These are phyloP conservation scores for Cerceris rybyensis DNA, from an alignment of 2,888 invertebrate species.

Conservation along the genomic window DNA sequence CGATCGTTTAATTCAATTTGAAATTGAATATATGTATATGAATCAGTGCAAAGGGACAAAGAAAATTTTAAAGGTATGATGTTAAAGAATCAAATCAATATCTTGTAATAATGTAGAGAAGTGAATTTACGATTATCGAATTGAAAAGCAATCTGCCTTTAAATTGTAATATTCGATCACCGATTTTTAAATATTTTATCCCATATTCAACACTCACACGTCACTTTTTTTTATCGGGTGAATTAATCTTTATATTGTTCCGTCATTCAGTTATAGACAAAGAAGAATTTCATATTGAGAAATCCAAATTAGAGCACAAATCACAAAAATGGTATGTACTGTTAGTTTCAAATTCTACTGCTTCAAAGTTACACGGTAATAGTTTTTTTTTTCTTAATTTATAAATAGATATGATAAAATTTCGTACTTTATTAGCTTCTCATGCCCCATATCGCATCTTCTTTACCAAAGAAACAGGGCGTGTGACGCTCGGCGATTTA, in stretches of 20 bases:
- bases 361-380: too few relatives aligned
- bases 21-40: background rate
- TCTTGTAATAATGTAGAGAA: background rate
- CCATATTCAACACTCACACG: background rate
- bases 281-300: too few relatives aligned
- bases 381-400: too few relatives aligned
- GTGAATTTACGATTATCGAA: background rate
- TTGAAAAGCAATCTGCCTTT: background rate
- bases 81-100: background rate
- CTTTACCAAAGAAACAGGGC: conserved; percentile 35
- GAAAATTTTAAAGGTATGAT: too few relatives aligned
- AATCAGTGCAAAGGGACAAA: background rate
- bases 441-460: background rate
- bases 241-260: conserved; percentile 2
- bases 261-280: too few relatives aligned
- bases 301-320: too few relatives aligned
- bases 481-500: background rate
- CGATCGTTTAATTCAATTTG: background rate
- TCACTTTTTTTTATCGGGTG: too few relatives aligned
- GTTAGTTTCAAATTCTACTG: too few relatives aligned
- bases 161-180: background rate
- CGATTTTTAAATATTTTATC: background rate
- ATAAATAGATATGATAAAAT: too few relatives aligned
- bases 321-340: too few relatives aligned
- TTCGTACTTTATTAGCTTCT: background rate